These are phyloP conservation scores for Toxotes chatareus DNA, from an alignment of 2,113 vertebrate genomes.

Conservation along the genomic window DNA sequence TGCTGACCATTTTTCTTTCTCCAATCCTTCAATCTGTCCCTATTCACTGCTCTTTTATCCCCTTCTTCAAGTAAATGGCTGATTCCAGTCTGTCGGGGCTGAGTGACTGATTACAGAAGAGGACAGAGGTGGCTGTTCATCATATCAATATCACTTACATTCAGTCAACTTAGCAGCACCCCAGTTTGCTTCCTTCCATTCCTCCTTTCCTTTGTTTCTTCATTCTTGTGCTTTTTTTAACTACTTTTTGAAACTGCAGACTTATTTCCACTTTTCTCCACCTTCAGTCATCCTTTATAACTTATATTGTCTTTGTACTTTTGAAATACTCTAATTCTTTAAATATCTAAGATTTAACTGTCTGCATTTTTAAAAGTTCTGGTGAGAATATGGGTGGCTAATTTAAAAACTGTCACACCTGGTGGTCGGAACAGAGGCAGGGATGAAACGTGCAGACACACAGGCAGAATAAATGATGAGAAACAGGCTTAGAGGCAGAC, in stretches of 20 bases:
- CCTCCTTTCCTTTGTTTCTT: neutral
- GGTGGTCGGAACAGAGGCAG: no score
- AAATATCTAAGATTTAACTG: no score
- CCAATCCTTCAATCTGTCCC: slow-evolving; percentile 18
- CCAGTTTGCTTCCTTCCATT: neutral
- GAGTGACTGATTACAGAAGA: slow-evolving; percentile 61
- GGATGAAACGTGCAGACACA: no score
- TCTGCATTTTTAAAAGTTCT: no score
- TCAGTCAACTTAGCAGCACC: slow-evolving; percentile 43
- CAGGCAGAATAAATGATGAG: no score
- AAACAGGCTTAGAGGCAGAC: no score
- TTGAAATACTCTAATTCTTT: neutral
- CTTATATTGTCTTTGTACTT: neutral
- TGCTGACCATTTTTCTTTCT: neutral
- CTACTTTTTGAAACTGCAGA: neutral
- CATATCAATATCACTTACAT: slow-evolving; percentile 39
- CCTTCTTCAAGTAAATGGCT: slow-evolving; percentile 18
- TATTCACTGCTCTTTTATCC: slow-evolving; percentile 20
- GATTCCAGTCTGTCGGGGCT: slow-evolving; percentile 30
- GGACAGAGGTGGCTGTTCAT: slow-evolving; percentile 60
- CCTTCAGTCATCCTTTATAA: neutral
- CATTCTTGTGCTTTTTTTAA: neutral
- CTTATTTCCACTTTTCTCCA: neutral
- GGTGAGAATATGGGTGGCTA: no score
- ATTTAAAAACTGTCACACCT: no score